Evolutionary conservation across 2,113 vertebrate species (phyloP).

Genomic region (Physeter macrocephalus): DNA sequence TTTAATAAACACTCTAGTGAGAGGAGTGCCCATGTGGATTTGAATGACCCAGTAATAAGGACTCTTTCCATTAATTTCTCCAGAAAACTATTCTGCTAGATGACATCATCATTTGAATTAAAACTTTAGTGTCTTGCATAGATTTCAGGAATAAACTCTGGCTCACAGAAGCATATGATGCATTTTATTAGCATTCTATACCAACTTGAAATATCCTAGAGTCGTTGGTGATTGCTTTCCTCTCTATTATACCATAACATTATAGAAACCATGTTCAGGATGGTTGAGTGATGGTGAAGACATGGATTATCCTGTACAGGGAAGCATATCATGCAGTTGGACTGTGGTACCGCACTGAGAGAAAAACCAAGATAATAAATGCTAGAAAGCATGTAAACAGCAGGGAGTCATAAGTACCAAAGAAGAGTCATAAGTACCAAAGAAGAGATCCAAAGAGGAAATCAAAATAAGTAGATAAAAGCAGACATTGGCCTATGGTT

Average conservation of each 20-base stretch:
- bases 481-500: slow-evolving; percentile 59
- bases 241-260: background rate
- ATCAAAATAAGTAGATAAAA: slow-evolving; percentile 73
- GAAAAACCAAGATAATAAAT: slow-evolving; percentile 74
- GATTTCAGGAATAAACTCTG: slow-evolving; percentile 55
- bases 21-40: background rate
- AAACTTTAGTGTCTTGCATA: slow-evolving; percentile 36
- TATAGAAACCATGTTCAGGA: slow-evolving; percentile 32
- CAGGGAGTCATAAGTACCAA: slow-evolving; percentile 43
- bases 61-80: slow-evolving; percentile 38
- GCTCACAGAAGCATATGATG: slow-evolving; percentile 33
- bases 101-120: slow-evolving; percentile 50
- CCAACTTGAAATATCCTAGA: slow-evolving; percentile 43
- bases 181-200: slow-evolving; percentile 64
- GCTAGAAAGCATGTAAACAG: slow-evolving; percentile 59
- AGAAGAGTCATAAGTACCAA: slow-evolving; percentile 66
- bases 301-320: background rate
- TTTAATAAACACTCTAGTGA: background rate
- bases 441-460: too few relatives aligned
- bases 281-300: background rate
- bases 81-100: slow-evolving; percentile 34
- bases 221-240: slow-evolving; percentile 53
- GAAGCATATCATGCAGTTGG: slow-evolving; percentile 53
- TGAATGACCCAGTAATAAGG: slow-evolving; percentile 27
- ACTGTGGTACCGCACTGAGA: slow-evolving; percentile 58